A percentile compares a stretch with the other conserved stretches of the same genome.
phyloP scores from a whole-genome alignment of 1,140 invertebrate genomes.

The Pomacea maculata region DNA sequence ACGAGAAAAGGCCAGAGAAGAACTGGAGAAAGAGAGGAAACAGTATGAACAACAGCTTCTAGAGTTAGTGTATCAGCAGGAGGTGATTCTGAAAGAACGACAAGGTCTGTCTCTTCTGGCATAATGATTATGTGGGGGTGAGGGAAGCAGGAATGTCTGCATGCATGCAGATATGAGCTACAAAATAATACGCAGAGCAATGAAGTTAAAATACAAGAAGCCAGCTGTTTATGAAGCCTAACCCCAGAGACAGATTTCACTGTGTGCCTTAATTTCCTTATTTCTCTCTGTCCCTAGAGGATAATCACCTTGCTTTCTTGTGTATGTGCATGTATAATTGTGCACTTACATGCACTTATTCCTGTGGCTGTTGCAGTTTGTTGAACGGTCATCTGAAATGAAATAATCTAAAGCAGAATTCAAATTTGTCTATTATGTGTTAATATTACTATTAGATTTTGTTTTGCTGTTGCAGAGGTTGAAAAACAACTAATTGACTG shows the following conservation, averaged over 20 bases:
- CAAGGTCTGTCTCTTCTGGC: conserved; percentile 28
- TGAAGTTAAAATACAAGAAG: background rate
- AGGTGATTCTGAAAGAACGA: conserved; percentile 42
- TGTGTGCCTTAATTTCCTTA: too few relatives aligned
- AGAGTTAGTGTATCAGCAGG: conserved; percentile 42
- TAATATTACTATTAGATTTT: background rate
- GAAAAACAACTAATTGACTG: conserved; percentile 46
- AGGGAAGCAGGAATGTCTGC: background rate
- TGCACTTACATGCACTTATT: too few relatives aligned
- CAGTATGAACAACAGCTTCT: conserved; percentile 45
- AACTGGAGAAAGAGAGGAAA: conserved; percentile 38
- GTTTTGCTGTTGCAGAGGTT: conserved; percentile 37
- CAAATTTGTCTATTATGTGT: background rate
- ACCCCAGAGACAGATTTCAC: too few relatives aligned
- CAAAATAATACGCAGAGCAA: too few relatives aligned
- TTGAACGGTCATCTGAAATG: background rate
- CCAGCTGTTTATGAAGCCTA: background rate
- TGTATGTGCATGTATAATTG: background rate
- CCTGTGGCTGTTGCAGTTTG: too few relatives aligned
- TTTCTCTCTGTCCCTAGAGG: too few relatives aligned
- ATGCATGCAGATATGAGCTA: background rate
- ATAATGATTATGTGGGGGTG: background rate
- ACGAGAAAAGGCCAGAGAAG: conserved; percentile 38
- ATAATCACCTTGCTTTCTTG: background rate
- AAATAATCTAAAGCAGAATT: background rate